phyloP scores from a whole-genome alignment of 1,140 invertebrate species.

The Daktulosphaira vitifoliae region DNA sequence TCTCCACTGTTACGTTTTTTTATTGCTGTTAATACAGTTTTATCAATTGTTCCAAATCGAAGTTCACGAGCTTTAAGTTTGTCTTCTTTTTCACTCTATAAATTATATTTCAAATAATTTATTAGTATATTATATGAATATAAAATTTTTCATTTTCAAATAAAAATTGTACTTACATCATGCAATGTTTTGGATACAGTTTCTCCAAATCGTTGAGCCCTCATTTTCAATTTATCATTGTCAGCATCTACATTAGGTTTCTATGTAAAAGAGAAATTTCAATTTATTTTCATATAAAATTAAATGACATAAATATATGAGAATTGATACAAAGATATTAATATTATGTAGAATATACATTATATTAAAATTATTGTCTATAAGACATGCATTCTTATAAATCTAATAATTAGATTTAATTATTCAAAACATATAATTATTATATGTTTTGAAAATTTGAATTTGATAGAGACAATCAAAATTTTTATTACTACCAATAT shows the following conservation, averaged over 20 bases:
- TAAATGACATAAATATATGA: no score
- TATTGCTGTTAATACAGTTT: constrained; percentile 21
- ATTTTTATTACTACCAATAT: no score
- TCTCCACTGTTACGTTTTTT: constrained; percentile 15
- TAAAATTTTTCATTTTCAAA: no score
- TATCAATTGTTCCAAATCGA: constrained; percentile 25
- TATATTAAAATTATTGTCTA: no score
- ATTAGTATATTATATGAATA: not conserved
- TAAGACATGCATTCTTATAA: no score
- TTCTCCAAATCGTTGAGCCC: constrained; percentile 22
- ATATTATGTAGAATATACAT: no score
- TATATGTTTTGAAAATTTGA: no score
- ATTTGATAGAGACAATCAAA: no score
- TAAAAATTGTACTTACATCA: constrained; percentile 16
- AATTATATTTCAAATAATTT: not conserved
- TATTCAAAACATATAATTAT: no score
- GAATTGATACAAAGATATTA: no score
- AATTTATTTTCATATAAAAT: not conserved
- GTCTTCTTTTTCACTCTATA: constrained; percentile 24
- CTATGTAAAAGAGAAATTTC: constrained; percentile 1
- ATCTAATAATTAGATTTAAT: no score
- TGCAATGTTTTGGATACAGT: constrained; percentile 22
- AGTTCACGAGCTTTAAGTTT: constrained; percentile 29
- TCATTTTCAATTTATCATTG: constrained; percentile 24
- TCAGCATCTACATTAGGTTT: not conserved